Base-by-base conservation (phyloP, 2,797 vertebrate species). In the Myotis planiceps region DNA sequence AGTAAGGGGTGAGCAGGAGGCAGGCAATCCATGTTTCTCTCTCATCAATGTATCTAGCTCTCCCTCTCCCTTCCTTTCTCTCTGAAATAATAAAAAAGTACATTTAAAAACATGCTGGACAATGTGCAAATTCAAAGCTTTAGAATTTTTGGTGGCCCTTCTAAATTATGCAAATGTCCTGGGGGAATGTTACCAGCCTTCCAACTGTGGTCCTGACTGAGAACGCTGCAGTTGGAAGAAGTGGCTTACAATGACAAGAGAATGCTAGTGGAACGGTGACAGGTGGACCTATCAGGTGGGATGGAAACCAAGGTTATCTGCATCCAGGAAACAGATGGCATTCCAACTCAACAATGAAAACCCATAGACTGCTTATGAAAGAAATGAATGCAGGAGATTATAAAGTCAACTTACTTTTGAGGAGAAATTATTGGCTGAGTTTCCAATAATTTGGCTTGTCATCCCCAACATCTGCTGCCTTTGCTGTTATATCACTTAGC, bases 361-460 rank as follows among this genome's bases (percentile, higher is more conserved):
- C 32, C 16, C 86, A 75, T 75, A 37, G n/a, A 72, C 32, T 60
- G 63, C 68, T 91, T 95, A 37, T 94, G 53, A 93, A 97, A 94
- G 45, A 95, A 93, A 96, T 84, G 63, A 93, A 96, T 95, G 96
- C 84, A 91, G 92, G 78, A 83, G 92, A 96, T 95, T 97, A 90
- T 90, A 92, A 95, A 97, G 96, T 95, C 93, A 93, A 89, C 87
- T 94, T 92, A 95, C 86, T 96, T 96, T 94, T 92, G 92, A 96
- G 53, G 86, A 85, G 53, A 86, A 95, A 97, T 96, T 95, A 91
- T 69, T 97, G 97, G 97, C 92, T 84, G 87, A 74, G 51, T 83
- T 93, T 97, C 89, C 51, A 89, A 75, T 55, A 87, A 97, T 97
- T 98, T 98, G 97, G 95, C 97, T 97, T 95, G 95, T 95, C 79